Percentiles rank a stretch among this genome's conserved stretches.
Conservation (phyloP, 1,140 invertebrate genomes). For the Calosoma granatense region DNA sequence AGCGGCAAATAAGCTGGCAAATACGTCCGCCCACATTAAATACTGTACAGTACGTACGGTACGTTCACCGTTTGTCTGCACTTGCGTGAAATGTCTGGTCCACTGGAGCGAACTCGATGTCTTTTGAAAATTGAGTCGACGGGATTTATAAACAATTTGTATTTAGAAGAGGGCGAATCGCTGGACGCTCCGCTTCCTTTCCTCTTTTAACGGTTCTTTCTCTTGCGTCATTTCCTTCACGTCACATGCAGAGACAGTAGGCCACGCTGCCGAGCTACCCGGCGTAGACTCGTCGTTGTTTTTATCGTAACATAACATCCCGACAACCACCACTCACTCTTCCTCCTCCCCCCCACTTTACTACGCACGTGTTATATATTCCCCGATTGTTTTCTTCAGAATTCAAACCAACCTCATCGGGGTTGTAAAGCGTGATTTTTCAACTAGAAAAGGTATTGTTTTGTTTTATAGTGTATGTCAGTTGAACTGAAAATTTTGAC, state of each 20-base stretch:
- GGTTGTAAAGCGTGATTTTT: too few relatives aligned
- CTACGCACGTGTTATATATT: too few relatives aligned
- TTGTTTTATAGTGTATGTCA: too few relatives aligned
- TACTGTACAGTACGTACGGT: too few relatives aligned
- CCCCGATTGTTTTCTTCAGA: too few relatives aligned
- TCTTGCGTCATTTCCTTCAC: neutral
- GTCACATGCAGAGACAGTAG: neutral
- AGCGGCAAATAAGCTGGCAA: constrained; percentile 8
- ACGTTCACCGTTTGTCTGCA: too few relatives aligned
- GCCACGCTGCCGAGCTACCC: neutral
- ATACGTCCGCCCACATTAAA: neutral
- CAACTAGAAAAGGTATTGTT: too few relatives aligned
- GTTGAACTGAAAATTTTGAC: too few relatives aligned
- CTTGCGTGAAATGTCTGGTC: neutral
- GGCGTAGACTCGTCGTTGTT: neutral
- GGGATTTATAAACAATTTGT: constrained; percentile 13
- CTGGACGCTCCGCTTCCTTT: neutral
- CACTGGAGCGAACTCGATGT: neutral
- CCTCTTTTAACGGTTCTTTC: neutral
- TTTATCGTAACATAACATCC: neutral
- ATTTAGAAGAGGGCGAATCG: neutral
- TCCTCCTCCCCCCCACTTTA: neutral
- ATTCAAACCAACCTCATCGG: too few relatives aligned
- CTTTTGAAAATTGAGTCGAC: constrained; percentile 17
- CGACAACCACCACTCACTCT: neutral